phyloP scores from a whole-genome alignment of 2,113 vertebrate species.

The Dipodomys stephensi region DNA sequence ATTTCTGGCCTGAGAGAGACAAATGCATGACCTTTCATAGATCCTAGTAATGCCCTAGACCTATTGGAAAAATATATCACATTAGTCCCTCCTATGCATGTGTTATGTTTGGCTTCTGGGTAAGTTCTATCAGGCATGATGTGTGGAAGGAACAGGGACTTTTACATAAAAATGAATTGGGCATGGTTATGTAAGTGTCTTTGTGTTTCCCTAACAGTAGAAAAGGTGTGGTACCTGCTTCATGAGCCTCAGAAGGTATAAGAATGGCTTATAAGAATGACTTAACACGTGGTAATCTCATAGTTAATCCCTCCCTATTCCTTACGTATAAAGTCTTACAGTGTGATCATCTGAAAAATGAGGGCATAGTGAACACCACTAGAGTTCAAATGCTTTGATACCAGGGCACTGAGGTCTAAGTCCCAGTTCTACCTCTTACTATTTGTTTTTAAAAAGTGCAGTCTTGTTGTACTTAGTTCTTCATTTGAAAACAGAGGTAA shows the following conservation, averaged over 20 bases:
- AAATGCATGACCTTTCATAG: background rate
- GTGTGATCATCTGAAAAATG: background rate
- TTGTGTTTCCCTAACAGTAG: background rate
- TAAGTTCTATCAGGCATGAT: background rate
- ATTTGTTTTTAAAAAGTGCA: background rate
- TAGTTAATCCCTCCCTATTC: background rate
- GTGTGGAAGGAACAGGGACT: background rate
- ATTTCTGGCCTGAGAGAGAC: background rate
- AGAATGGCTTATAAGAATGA: background rate
- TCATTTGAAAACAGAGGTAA: conserved; percentile 41
- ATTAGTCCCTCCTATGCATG: background rate
- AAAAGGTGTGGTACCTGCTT: background rate
- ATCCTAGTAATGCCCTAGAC: background rate
- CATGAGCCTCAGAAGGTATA: background rate
- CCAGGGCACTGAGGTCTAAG: background rate
- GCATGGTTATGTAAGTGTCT: background rate
- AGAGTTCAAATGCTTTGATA: background rate
- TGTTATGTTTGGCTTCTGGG: background rate
- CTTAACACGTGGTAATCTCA: background rate
- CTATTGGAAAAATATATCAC: background rate
- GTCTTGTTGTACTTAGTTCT: background rate
- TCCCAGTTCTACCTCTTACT: background rate
- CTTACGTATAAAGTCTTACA: accelerated
- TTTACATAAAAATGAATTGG: background rate
- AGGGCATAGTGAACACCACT: background rate